Conservation (phyloP, 1,140 invertebrate genomes). For the Tribolium castaneum region DNA sequence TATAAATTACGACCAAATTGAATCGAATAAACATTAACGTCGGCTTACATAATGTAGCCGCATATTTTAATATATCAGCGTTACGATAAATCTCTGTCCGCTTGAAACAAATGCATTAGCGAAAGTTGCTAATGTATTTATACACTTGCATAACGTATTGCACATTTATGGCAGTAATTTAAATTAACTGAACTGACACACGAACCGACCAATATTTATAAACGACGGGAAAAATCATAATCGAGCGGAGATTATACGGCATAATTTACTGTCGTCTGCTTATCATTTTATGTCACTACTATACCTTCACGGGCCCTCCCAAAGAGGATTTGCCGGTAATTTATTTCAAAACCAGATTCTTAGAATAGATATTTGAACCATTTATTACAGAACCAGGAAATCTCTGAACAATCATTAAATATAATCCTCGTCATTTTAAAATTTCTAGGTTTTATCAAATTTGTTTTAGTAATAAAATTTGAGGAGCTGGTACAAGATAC, state of each 20-base stretch:
- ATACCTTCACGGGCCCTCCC: not conserved
- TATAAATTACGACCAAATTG: constrained; percentile 1
- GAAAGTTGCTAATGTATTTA: constrained; percentile 51
- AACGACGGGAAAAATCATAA: not conserved
- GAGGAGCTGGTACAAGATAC: no score
- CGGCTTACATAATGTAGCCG: constrained; percentile 27
- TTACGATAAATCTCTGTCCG: constrained; percentile 47
- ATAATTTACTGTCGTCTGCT: not conserved
- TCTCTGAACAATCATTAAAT: no score
- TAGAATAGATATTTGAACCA: not conserved
- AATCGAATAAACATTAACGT: constrained; percentile 29
- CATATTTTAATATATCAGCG: constrained; percentile 32
- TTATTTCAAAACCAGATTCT: not conserved
- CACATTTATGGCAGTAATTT: constrained; percentile 46
- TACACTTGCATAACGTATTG: constrained; percentile 49
- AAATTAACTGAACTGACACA: constrained; percentile 40
- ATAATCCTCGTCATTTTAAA: no score
- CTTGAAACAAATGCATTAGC: constrained; percentile 46
- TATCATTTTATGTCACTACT: not conserved
- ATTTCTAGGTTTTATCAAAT: no score
- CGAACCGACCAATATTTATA: not conserved
- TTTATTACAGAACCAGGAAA: not conserved
- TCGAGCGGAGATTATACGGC: not conserved
- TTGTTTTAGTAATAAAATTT: no score
- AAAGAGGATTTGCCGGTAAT: not conserved